Evolutionary conservation across 2,113 vertebrate species (phyloP), one percentile per base, ranked within the genome.

Genomic region (Nanorana parkeri): DNA sequence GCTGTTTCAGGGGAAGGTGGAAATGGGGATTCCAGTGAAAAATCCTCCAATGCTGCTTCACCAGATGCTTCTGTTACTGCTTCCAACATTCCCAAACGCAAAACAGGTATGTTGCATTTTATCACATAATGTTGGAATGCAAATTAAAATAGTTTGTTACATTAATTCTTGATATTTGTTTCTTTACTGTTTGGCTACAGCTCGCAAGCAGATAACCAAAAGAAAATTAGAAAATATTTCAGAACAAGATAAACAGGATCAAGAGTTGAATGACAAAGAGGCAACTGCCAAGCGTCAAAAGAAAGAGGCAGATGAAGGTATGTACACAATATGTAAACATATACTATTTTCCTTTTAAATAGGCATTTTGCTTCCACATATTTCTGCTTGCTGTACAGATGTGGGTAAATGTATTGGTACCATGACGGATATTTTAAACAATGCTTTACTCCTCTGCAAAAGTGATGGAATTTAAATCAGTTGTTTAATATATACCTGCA

Each of bases 151-250:
- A 3, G 2, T 15, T 3, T 17, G 56, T 19, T 19, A 60, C 24
- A 17, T 28, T 4, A 13, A 66, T 6, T 10, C 21, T 29, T 15
- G 15, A 66, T 28, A 32, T 28, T 17, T 29, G 28, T 21, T 24
- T 32, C 21, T 68, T 76, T n/a, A n/a, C 5, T 36, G 5, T 66
- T 56, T 3, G 64, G 6, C 26, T 71, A 79, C 84, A 96, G 96
- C 96, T 19, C 94, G 95, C 81, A 97, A 97, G 85, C 95, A 95
- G 88, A 88, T 96, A 60, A 92, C 94, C 0, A 96, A 96, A 87
- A 93, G 95, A 77, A 94, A 93, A 83, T 86, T 95, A 13, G 84
- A 90, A 1, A 87, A 90, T 11, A 84, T 84, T 58, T 26, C 84
- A 83, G 78, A 78, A 1, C 87, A 90, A 63, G 83, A 61, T 23